Conservation (phyloP, 2,888 invertebrate species). For the Operophtera brumata region DNA sequence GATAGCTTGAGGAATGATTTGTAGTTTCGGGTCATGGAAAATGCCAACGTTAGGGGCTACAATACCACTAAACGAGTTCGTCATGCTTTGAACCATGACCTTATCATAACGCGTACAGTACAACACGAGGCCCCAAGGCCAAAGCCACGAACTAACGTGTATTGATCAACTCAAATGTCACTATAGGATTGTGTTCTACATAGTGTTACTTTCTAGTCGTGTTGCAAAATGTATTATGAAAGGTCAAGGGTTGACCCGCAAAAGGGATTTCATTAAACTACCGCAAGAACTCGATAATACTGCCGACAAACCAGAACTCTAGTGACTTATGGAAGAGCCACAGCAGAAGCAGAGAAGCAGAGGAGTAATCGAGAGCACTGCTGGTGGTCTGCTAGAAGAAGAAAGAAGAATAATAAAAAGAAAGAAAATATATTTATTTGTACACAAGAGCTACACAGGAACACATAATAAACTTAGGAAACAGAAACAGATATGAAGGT, state of each 20-base stretch:
- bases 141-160: constrained; percentile 35
- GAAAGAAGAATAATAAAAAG: too few relatives aligned
- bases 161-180: constrained; percentile 49
- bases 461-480: too few relatives aligned
- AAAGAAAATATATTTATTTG: too few relatives aligned
- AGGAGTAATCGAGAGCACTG: too few relatives aligned
- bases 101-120: constrained; percentile 48
- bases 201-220: constrained; percentile 18
- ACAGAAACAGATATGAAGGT: too few relatives aligned
- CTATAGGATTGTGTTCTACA: constrained; percentile 14
- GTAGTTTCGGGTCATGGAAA: not conserved
- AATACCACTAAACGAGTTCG: constrained; percentile 16
- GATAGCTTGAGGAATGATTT: not conserved
- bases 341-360: not conserved
- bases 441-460: too few relatives aligned
- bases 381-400: too few relatives aligned
- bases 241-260: constrained; percentile 3
- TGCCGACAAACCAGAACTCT: not conserved
- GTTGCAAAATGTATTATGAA: constrained; percentile 10
- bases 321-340: not conserved
- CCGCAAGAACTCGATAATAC: not conserved
- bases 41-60: constrained; percentile 7
- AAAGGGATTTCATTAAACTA: not conserved
- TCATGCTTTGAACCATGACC: constrained; percentile 48
- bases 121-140: constrained; percentile 45